Evolutionary conservation across 1,140 invertebrate genomes (phyloP), one percentile per base, ranked within the genome.

Genomic region (Drosophila kohkoa): DNA sequence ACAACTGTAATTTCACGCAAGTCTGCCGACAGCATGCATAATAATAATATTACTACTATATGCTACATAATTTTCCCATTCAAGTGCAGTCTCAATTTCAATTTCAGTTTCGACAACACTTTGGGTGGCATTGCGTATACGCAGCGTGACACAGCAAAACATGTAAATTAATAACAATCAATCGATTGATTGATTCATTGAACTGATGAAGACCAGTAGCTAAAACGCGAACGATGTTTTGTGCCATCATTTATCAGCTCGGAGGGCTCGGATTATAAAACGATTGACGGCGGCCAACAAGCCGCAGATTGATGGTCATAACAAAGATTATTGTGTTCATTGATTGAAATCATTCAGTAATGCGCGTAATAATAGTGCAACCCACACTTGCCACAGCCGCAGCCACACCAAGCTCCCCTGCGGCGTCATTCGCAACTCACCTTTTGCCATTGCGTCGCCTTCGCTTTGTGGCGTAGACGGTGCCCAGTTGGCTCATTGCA

Each of bases 391-490:
- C 62, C 15, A 45, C 28, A 8, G 55, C 30, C 28, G 43, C 25
- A 10, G 58, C 52, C 32, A 32, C 30, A 32, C 5, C 30, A 5
- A 10, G 51, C 57, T 43, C 57, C 63, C 63, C 49, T 45, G 51
- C 32, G 46, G 55, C 35, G 57, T 59, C 55, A 13, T 41, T 94
- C 46, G 7, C 48, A 28, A 87, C 82, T 94, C 93, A 99, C 98
- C 97, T 98, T 94, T 99, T 99, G 77, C 97, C 98, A 93, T 98
- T 99, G 82, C 98, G 94, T 88, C 98, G 94, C 91, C 98, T 94
- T 83, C 98, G 93, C 93, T 99, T 99, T 64, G 98, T 99, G 66
- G 98, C 98, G 93, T 99, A 99, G 87, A 98, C 98, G 80, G 98
- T 98, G 71, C 97, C 97, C 78, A 98, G 95, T 90, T 98, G 97